Conservation (phyloP, 2,888 invertebrate genomes). For the Coecobrya sp. region DNA sequence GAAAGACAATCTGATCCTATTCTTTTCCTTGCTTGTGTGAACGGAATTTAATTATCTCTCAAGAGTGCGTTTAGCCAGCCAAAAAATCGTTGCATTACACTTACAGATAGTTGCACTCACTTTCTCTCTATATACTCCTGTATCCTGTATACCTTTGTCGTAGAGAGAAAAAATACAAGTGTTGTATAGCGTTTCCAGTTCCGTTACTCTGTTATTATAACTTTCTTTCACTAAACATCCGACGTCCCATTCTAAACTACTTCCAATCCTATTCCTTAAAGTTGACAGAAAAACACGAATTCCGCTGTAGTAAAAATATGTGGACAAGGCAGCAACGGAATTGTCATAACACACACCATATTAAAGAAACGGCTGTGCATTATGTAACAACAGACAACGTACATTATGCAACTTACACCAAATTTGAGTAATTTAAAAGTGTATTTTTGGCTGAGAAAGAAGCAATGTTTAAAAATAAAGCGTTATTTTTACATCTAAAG, state of each 20-base stretch:
- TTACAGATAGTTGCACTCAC: conserved; percentile 59
- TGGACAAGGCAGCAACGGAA: not conserved
- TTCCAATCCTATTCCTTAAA: conserved; percentile 1
- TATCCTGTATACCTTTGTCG: conserved; percentile 12
- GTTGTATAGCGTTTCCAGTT: conserved; percentile 21
- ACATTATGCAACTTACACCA: not conserved
- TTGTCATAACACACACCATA: not conserved
- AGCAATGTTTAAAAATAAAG: not conserved
- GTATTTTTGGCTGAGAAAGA: not conserved
- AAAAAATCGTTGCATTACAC: conserved; percentile 81
- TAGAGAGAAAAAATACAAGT: not conserved
- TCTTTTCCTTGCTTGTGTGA: conserved; percentile 80
- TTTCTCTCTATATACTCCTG: not conserved
- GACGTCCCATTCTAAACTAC: not conserved
- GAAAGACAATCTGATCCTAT: conserved; percentile 82
- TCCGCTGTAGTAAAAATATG: not conserved
- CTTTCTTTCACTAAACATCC: conserved; percentile 37
- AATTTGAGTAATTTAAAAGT: not conserved
- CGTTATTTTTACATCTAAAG: not conserved
- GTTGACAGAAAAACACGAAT: not conserved
- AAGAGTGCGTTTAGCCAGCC: conserved; percentile 84
- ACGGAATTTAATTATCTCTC: conserved; percentile 86
- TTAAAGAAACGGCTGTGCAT: not conserved
- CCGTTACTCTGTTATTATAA: conserved; percentile 35
- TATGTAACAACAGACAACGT: not conserved